Percentiles rank a stretch among this genome's conserved stretches.
These are phyloP conservation scores for Myiopsitta monachus DNA, from an alignment of 2,113 vertebrate genomes.

Conservation along the genomic window DNA sequence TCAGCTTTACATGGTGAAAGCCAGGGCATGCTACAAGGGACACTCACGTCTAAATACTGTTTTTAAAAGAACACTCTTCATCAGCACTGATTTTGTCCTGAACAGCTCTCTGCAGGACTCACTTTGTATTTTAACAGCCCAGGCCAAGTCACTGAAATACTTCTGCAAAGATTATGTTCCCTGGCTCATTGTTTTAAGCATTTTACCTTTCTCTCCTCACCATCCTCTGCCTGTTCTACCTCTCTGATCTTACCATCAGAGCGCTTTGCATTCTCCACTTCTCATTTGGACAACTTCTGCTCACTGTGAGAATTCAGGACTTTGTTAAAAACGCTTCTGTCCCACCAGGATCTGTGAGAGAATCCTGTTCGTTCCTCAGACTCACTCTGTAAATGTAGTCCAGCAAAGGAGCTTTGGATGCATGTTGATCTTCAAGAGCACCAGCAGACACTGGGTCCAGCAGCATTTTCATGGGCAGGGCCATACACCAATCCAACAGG, in stretches of 20 bases:
- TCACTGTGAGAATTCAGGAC: neutral
- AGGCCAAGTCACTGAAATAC: neutral
- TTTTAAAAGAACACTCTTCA: neutral
- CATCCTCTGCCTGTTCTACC: neutral
- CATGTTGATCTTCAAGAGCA: slow-evolving; percentile 80
- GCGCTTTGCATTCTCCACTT: neutral
- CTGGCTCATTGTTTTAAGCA: accelerated
- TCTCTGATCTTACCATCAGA: neutral
- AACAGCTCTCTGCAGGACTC: neutral
- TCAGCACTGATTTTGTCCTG: neutral
- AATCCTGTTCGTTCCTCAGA: neutral
- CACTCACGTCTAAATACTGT: accelerated
- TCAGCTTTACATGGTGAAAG: neutral
- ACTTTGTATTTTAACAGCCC: neutral
- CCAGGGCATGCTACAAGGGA: neutral
- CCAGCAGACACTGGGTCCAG: slow-evolving; percentile 86
- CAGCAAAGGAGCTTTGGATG: slow-evolving; percentile 84
- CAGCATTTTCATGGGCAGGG: slow-evolving; percentile 85
- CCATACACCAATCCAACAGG: slow-evolving; percentile 98
- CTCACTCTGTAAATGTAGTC: slow-evolving; percentile 97
- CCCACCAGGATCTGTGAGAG: neutral
- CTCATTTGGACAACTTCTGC: neutral
- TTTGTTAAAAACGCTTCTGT: neutral
- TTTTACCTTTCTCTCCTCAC: neutral
- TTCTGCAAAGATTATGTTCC: neutral